These are phyloP conservation scores for Psylliodes chrysocephalus DNA, from an alignment of 2,888 invertebrate genomes.

Conservation along the genomic window DNA sequence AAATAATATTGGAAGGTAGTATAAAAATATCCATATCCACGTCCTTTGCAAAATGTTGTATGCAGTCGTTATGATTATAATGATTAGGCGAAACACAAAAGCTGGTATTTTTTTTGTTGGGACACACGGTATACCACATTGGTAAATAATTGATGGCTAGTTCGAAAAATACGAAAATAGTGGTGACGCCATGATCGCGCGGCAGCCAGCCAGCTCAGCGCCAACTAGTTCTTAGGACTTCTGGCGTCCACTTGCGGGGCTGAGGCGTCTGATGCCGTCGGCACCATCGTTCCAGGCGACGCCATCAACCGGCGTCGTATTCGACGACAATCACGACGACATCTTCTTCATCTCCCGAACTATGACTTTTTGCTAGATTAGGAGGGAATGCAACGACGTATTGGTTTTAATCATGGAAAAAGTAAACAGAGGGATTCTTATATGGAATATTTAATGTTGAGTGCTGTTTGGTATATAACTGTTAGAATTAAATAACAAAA, in stretches of 20 bases:
- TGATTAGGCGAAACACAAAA: no score
- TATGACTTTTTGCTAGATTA: conserved; percentile 2
- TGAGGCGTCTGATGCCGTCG: conserved; percentile 36
- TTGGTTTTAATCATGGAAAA: not conserved
- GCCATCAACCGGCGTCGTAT: conserved; percentile 40
- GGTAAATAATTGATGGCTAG: conserved; percentile 27
- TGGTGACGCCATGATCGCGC: conserved; percentile 42
- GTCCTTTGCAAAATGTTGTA: no score
- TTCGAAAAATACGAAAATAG: conserved; percentile 46
- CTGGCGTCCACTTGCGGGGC: conserved; percentile 53
- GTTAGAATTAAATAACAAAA: no score
- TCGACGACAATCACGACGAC: not conserved
- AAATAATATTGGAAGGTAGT: not conserved
- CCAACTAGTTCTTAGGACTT: conserved; percentile 56
- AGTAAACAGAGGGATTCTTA: not conserved
- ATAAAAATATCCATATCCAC: no score
- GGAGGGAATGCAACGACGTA: not conserved
- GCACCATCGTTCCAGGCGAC: conserved; percentile 25
- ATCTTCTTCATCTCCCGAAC: not conserved
- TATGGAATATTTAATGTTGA: not conserved
- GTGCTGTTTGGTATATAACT: not conserved
- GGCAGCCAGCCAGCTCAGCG: conserved; percentile 42
- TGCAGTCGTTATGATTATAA: no score
- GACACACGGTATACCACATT: not conserved
- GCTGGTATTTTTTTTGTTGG: conserved; percentile 1